A percentile compares a stretch with the other conserved stretches of the same genome.
phyloP scores from a whole-genome alignment of 2,797 vertebrate species.

The Taeniopygia guttata region DNA sequence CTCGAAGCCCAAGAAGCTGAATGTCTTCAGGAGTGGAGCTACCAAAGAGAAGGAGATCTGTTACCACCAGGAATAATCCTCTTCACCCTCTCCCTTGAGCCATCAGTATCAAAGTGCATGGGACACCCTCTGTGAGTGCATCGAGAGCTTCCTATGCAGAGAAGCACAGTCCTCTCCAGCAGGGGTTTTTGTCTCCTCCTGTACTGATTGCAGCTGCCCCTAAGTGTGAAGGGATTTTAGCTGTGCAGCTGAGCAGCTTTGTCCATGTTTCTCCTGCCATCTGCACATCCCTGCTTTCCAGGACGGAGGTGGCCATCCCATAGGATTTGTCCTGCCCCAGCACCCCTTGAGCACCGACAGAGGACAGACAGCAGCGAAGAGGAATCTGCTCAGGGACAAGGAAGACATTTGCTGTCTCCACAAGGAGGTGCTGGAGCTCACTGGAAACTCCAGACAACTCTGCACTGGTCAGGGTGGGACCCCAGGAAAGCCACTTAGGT shows the following conservation, averaged over 20 bases:
- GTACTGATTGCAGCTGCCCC: background rate
- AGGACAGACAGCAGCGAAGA: background rate
- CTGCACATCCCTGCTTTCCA: background rate
- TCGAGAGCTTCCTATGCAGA: background rate
- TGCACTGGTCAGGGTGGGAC: rapidly evolving
- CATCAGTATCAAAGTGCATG: rapidly evolving
- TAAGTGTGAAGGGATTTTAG: background rate
- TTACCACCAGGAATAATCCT: background rate
- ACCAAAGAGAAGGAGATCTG: slow-evolving; percentile 21
- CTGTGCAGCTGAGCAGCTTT: background rate
- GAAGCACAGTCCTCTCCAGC: background rate
- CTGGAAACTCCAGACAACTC: background rate
- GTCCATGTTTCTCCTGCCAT: background rate
- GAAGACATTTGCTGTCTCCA: background rate
- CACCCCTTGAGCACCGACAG: rapidly evolving
- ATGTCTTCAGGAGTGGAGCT: slow-evolving; percentile 90
- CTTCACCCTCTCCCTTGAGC: background rate
- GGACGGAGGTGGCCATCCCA: rapidly evolving
- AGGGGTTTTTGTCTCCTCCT: background rate
- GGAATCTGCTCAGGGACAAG: background rate
- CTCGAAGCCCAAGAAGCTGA: slow-evolving; percentile 94
- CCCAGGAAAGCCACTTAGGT: background rate
- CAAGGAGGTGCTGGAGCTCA: background rate
- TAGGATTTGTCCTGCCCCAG: background rate
- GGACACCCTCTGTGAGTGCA: background rate